Base-by-base conservation (phyloP, 1,140 invertebrate species). In the Penaeus vannamei region DNA sequence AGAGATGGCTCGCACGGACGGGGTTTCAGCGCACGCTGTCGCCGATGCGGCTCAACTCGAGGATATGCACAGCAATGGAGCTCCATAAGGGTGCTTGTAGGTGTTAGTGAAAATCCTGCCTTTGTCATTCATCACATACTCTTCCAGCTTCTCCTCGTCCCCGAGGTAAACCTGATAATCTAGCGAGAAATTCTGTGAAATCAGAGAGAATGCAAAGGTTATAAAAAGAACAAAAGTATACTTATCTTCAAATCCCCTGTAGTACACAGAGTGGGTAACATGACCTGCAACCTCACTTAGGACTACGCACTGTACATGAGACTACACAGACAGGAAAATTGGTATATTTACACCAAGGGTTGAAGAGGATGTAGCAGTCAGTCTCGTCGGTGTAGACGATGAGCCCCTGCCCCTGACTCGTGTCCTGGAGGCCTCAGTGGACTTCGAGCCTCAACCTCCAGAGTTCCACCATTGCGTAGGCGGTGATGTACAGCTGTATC, bases 61-160 rank as follows among this genome's bases (percentile, higher is more conserved):
- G 92, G 36, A 96, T 92, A 91, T 95, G 95, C 93, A 95, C 94
- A 64, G 94, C 94, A 59, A 95, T 94, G 23, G 95, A 95, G 53
- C 96, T 46, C 96, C 95, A 84, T 94, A 94, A 0, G 96, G 94
- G 87, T 94, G 93, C 46, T 94, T 94, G 92, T 95, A 95, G 2
- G 95, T 95, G 2, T 96, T 96, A 90, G 95, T 95, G 95, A 96
- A 97, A 84, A 97, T 95, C 92, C 96, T 95, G n/a, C 96, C 96
- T 84, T 93, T 94, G 87, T 97, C 96, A 91, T 96, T 96, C 59
- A 96, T 92, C 5, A 97, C 94, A 92, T 96, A 97, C 92, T 97
- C 96, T 66, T 95, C 93, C 59, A 95, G 93, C 60, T 94, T 94
- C 8, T 94, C 93, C 72, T 95, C 94, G 88, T 95, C 94, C 61